These are phyloP conservation scores for Holotrichia oblita DNA, from an alignment of 1,140 invertebrate genomes.

Conservation along the genomic window DNA sequence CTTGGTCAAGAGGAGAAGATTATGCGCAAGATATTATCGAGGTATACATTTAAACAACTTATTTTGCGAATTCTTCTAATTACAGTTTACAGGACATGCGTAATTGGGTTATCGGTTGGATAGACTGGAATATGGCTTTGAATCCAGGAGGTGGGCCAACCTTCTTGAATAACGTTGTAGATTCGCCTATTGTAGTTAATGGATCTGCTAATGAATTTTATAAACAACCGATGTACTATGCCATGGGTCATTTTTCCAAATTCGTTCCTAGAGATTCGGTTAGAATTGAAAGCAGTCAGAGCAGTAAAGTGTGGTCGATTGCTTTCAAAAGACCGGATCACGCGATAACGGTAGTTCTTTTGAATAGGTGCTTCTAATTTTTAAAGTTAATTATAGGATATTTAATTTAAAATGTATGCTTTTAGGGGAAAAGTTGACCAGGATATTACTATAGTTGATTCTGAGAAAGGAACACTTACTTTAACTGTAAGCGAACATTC, in stretches of 20 bases:
- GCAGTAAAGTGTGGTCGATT: slow-evolving; percentile 54
- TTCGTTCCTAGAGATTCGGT: slow-evolving; percentile 66
- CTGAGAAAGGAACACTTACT: background rate
- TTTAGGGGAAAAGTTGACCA: slow-evolving; percentile 22
- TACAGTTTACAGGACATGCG: slow-evolving; percentile 65
- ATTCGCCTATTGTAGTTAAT: slow-evolving; percentile 75
- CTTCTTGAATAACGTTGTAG: slow-evolving; percentile 73
- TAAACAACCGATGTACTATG: slow-evolving; percentile 78
- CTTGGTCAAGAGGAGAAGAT: slow-evolving; percentile 75
- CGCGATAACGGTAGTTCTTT: slow-evolving; percentile 61
- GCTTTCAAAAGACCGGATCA: slow-evolving; percentile 66
- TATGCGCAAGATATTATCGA: slow-evolving; percentile 78
- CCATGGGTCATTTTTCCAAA: slow-evolving; percentile 74
- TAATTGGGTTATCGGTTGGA: slow-evolving; percentile 70
- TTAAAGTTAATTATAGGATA: too few relatives aligned
- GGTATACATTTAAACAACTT: slow-evolving; percentile 58
- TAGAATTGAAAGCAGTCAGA: slow-evolving; percentile 52
- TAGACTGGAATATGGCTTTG: slow-evolving; percentile 82
- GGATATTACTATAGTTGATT: slow-evolving; percentile 1
- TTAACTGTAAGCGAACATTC: slow-evolving; percentile 1
- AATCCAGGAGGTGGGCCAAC: slow-evolving; percentile 74
- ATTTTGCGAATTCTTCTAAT: background rate
- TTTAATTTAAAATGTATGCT: background rate
- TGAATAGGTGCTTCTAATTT: too few relatives aligned
- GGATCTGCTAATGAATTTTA: slow-evolving; percentile 68